Base-by-base conservation (phyloP, 37 sponge, comb jelly and placozoan species). In the Aplysina aerophoba region DNA sequence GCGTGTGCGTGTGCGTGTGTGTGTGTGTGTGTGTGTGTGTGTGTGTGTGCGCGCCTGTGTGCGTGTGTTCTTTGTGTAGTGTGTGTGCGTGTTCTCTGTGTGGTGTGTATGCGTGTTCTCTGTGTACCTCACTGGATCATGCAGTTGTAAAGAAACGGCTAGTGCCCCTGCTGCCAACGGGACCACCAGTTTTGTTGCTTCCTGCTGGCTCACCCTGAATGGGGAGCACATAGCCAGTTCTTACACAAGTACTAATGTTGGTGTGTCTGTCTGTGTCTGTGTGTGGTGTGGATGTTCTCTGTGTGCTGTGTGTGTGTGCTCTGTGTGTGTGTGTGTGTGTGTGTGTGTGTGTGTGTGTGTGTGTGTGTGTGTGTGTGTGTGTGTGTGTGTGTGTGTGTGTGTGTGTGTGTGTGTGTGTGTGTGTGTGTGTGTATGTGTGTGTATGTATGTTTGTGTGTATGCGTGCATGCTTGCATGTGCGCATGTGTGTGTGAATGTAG, bases 331-430 rank as follows among this genome's bases (percentile, higher is more conserved):
- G 66, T 65, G 66, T 65, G 66, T 65, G 22, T 65, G 66, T 16
- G 66, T 16, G 66, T 16, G 22, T 16, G 22, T 65, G 66, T 65
- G 66, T 65, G 66, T 65, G 14, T 65, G 66, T 65, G 66, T 16
- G 66, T 65, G 66, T 65, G 66, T 65, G 66, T 16, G 66, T 65
- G 66, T 65, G 66, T 65, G 66, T 16, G 66, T 65, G 66, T 65
- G 66, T 65, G 66, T 65, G 66, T 65, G 66, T 65, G 66, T 65
- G 66, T 65, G 66, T 65, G 66, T 65, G 66, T 65, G 66, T 65
- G 13, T 65, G 66, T 65, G 66, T 65, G 66, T 65, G 66, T 65
- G 66, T 65, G 66, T 65, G 66, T 65, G 66, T 65, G 66, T 65
- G 66, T 65, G 66, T 65, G 22, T 16, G 66, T 65, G 66, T 65